Evolutionary conservation across 2,113 vertebrate genomes (phyloP).

Genomic region (Phodopus roborovskii): DNA sequence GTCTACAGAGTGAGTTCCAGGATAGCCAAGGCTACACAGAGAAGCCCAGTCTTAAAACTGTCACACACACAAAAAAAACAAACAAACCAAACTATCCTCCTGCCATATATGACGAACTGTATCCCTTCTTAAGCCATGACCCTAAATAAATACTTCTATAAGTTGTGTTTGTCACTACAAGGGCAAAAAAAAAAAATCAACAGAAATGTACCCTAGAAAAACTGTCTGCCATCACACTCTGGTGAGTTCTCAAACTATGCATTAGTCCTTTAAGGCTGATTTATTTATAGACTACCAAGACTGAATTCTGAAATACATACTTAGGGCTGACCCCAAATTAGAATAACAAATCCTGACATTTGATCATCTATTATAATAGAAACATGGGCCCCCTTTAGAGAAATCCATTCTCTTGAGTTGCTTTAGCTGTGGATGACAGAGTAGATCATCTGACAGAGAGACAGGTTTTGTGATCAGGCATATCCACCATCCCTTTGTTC

Average conservation of each 20-base stretch:
- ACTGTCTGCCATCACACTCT: background rate
- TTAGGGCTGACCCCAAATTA: background rate
- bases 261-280: background rate
- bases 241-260: background rate
- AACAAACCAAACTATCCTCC: background rate
- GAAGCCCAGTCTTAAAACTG: background rate
- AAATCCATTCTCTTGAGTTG: background rate
- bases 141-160: background rate
- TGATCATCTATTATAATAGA: background rate
- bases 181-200: background rate
- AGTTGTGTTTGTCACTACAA: background rate
- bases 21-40: background rate
- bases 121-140: background rate
- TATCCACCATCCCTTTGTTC: background rate
- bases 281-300: background rate
- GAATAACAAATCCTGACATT: background rate
- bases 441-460: no score
- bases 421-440: background rate
- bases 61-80: background rate
- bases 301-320: conserved; percentile 3
- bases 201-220: background rate
- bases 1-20: background rate
- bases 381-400: no score
- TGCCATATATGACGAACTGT: no score
- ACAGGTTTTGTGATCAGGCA: background rate